A percentile compares a stretch with the other conserved stretches of the same genome.
phyloP scores from a whole-genome alignment of 1,140 invertebrate species.

The Drosophila grimshawi region DNA sequence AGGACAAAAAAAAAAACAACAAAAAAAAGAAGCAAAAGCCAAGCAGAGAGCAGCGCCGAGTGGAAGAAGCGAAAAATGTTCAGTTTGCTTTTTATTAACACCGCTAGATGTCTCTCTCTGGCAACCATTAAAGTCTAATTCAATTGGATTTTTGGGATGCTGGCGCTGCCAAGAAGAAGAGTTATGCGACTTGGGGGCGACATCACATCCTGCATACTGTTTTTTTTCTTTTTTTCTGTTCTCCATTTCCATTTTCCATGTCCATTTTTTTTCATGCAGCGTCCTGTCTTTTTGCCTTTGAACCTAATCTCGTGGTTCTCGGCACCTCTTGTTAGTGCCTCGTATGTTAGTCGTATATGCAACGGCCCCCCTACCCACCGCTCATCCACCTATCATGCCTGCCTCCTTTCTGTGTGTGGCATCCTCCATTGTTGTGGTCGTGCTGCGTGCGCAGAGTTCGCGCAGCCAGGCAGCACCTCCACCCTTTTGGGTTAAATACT shows the following conservation, averaged over 20 bases:
- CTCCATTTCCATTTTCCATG: too few species aligned
- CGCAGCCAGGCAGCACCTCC: conserved; percentile 81
- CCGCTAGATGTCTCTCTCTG: conserved; percentile 80
- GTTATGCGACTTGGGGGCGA: conserved; percentile 23
- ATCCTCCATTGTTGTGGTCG: conserved; percentile 48
- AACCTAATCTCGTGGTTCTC: conserved; percentile 79
- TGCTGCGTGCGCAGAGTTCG: conserved; percentile 70
- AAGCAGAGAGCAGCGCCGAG: conserved; percentile 18
- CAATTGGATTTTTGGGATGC: conserved; percentile 62
- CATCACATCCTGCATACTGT: conserved; percentile 50
- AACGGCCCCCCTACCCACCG: neutral
- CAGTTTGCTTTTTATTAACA: conserved; percentile 79
- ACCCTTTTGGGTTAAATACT: conserved; percentile 84
- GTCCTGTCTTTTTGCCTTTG: conserved; percentile 57
- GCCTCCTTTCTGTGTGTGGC: neutral
- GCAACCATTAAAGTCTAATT: conserved; percentile 69
- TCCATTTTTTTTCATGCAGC: neutral
- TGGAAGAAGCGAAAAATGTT: conserved; percentile 39
- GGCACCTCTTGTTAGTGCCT: conserved; percentile 77
- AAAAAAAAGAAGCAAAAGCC: conserved; percentile 14
- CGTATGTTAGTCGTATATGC: conserved; percentile 63
- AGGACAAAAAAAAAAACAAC: conserved; percentile 17
- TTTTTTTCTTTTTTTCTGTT: conserved; percentile 5
- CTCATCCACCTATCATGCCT: neutral
- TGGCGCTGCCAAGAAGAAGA: conserved; percentile 25